A percentile compares a stretch with the other conserved stretches of the same genome.
Conservation (phyloP, 1,140 invertebrate genomes). For the Brachystomella parvula region DNA sequence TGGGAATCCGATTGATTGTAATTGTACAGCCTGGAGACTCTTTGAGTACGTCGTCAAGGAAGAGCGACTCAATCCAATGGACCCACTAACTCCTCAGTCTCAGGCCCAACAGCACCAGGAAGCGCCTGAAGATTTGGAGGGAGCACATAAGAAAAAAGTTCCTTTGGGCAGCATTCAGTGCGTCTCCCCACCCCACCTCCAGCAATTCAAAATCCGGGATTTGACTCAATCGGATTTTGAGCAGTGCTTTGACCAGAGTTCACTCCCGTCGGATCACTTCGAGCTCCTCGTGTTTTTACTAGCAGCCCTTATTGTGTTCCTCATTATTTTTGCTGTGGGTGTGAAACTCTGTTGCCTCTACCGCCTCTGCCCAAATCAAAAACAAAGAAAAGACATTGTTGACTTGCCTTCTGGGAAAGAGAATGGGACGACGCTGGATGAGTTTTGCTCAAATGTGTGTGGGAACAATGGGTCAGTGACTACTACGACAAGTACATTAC, state of each 20-base stretch:
- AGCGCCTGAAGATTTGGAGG: too few species aligned
- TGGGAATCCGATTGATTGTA: slow-evolving; percentile 75
- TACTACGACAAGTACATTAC: slow-evolving; percentile 22
- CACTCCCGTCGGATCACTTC: slow-evolving; percentile 24
- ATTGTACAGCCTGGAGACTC: slow-evolving; percentile 56
- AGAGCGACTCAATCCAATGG: background rate
- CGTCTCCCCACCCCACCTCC: slow-evolving; percentile 6
- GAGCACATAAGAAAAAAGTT: background rate
- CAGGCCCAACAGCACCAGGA: too few species aligned
- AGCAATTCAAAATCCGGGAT: slow-evolving; percentile 22
- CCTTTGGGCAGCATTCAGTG: background rate
- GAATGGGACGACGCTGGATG: background rate
- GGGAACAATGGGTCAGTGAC: background rate
- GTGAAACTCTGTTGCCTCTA: slow-evolving; percentile 29
- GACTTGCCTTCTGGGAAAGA: background rate
- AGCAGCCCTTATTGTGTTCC: slow-evolving; percentile 19
- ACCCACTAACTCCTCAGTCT: background rate
- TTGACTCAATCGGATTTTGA: slow-evolving; percentile 28
- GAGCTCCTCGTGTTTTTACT: slow-evolving; percentile 30
- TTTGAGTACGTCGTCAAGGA: slow-evolving; percentile 14
- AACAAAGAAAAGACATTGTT: background rate
- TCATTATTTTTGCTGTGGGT: slow-evolving; percentile 22
- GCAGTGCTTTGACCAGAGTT: slow-evolving; percentile 19
- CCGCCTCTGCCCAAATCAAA: background rate
- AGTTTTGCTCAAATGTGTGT: background rate